These are phyloP conservation scores for Lysiphlebus fabarum DNA, from an alignment of 1,140 invertebrate species.

Conservation along the genomic window DNA sequence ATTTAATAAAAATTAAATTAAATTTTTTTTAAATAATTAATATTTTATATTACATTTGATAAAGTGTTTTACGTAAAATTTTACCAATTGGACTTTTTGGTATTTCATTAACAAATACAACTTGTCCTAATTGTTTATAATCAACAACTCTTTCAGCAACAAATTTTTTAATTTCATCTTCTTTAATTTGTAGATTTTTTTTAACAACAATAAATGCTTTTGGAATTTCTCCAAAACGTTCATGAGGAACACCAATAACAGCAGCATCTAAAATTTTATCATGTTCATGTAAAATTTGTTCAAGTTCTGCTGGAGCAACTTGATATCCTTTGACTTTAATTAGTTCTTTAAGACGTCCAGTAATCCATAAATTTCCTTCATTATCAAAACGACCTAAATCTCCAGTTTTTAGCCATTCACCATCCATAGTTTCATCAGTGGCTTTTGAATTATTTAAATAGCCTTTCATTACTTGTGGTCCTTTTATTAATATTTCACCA, in stretches of 20 bases:
- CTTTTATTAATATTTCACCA: slow-evolving; percentile 34
- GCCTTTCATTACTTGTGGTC: slow-evolving; percentile 51
- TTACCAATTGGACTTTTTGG: slow-evolving; percentile 75
- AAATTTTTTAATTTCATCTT: slow-evolving; percentile 56
- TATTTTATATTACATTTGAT: slow-evolving; percentile 29
- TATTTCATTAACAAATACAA: slow-evolving; percentile 66
- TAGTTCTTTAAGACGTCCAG: slow-evolving; percentile 60
- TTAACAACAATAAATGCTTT: slow-evolving; percentile 63
- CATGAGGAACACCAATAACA: slow-evolving; percentile 76
- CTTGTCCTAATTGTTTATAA: slow-evolving; percentile 66
- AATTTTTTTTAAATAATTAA: too few relatives aligned
- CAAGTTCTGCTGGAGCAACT: slow-evolving; percentile 43
- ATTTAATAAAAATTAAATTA: too few relatives aligned
- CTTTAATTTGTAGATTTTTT: slow-evolving; percentile 42
- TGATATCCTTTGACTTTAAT: slow-evolving; percentile 61
- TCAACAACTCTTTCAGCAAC: slow-evolving; percentile 59
- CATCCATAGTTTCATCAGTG: slow-evolving; percentile 56
- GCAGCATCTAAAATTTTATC: slow-evolving; percentile 70
- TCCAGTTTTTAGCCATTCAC: slow-evolving; percentile 76
- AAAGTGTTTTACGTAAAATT: slow-evolving; percentile 65
- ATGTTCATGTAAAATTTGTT: slow-evolving; percentile 33
- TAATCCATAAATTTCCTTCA: slow-evolving; percentile 50
- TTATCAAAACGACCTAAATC: slow-evolving; percentile 64
- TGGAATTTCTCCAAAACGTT: slow-evolving; percentile 69
- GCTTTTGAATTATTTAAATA: slow-evolving; percentile 58